Evolutionary conservation across 2,113 vertebrate species (phyloP).

Genomic region (Sander vitreus): DNA sequence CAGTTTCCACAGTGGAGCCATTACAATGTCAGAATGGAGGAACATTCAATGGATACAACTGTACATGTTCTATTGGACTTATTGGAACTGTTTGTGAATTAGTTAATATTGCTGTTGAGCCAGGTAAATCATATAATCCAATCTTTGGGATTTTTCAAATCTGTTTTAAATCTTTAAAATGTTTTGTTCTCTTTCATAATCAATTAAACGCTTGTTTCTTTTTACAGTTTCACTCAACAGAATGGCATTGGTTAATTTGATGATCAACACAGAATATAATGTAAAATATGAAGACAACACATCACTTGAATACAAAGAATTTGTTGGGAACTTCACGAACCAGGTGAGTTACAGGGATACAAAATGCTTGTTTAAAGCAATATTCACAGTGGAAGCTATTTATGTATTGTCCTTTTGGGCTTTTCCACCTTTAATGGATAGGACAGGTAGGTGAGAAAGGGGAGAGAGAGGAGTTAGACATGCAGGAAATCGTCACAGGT

Average conservation of each 20-base stretch:
- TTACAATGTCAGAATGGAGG: not conserved
- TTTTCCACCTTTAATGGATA: too few species aligned
- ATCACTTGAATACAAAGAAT: not conserved
- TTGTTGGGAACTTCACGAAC: not conserved
- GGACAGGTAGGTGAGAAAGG: too few species aligned
- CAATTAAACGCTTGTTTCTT: not conserved
- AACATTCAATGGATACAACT: not conserved
- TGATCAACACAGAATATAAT: not conserved
- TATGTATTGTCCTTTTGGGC: too few species aligned
- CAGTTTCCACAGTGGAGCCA: not conserved
- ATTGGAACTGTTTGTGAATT: not conserved
- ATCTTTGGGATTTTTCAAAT: not conserved
- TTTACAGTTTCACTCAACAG: not conserved
- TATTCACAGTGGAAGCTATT: too few species aligned
- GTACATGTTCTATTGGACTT: not conserved
- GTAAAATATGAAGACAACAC: not conserved
- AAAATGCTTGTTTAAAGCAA: not conserved
- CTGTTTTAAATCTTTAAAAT: too few species aligned
- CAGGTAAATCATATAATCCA: not conserved
- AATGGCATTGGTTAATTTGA: not conserved
- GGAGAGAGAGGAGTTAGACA: too few species aligned
- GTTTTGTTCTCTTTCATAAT: not conserved
- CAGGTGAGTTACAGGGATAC: not conserved
- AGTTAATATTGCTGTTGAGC: not conserved
- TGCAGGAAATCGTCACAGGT: too few species aligned